These are phyloP conservation scores for Leptopterna dolabrata DNA, from an alignment of 2,888 invertebrate genomes.

Conservation along the genomic window DNA sequence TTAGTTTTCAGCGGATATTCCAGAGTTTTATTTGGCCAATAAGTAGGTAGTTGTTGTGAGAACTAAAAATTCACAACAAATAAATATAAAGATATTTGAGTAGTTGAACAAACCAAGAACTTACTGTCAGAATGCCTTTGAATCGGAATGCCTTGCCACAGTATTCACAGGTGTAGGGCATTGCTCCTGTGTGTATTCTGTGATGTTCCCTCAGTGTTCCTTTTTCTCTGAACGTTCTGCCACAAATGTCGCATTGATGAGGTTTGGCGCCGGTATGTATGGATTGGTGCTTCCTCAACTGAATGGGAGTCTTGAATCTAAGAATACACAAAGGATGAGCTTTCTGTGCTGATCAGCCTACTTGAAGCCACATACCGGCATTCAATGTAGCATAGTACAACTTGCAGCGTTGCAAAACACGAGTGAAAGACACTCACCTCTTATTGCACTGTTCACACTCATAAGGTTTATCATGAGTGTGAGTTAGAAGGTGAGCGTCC, in stretches of 20 bases:
- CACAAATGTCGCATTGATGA: constrained; percentile 73
- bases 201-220: constrained; percentile 75
- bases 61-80: too few species aligned
- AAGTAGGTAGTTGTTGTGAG: too few species aligned
- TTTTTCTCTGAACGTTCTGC: constrained; percentile 74
- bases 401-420: background rate
- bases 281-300: constrained; percentile 71
- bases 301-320: constrained; percentile 70
- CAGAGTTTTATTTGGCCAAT: too few species aligned
- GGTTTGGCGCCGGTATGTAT: constrained; percentile 73
- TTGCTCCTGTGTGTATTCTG: constrained; percentile 65
- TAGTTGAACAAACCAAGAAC: constrained; percentile 57
- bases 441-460: constrained; percentile 64
- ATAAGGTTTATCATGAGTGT: constrained; percentile 64
- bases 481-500: constrained; percentile 64
- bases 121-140: constrained; percentile 72
- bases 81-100: too few species aligned
- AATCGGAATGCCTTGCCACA: constrained; percentile 66
- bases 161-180: constrained; percentile 65
- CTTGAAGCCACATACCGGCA: background rate
- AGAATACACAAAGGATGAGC: background rate
- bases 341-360: background rate
- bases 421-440: constrained; percentile 54
- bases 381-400: background rate
- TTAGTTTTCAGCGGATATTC: too few species aligned